Percentiles rank a stretch among this genome's conserved stretches.
Conservation (phyloP, 2,888 invertebrate genomes). For the Elegia similella region DNA sequence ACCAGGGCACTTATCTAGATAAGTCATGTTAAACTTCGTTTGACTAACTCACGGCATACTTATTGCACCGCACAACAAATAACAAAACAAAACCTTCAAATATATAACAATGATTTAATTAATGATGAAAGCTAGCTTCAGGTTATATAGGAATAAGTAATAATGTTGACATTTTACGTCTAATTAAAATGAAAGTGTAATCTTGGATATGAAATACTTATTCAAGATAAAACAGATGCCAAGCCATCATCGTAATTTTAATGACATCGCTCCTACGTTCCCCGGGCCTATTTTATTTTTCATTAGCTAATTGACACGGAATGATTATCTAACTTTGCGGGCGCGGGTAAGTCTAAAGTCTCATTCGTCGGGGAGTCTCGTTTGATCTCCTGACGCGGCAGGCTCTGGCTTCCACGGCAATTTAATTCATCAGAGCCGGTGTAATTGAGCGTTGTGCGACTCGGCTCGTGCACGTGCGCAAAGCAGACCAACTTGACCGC, state of each 20-base stretch:
- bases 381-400: conserved; percentile 64
- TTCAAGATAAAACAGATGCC: conserved; percentile 65
- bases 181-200: conserved; percentile 20
- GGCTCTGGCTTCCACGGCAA: conserved; percentile 53
- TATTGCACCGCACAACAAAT: too few species aligned
- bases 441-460: conserved; percentile 62
- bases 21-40: background rate
- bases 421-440: conserved; percentile 66
- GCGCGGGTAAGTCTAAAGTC: conserved; percentile 57
- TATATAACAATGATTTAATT: too few species aligned
- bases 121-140: too few species aligned
- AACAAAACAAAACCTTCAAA: background rate
- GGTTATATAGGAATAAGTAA: background rate
- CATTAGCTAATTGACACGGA: conserved; percentile 80
- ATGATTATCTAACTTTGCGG: conserved; percentile 70
- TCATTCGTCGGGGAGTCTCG: conserved; percentile 51
- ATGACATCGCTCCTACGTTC: conserved; percentile 60
- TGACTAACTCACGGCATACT: background rate
- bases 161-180: conserved; percentile 8
- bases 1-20: too few species aligned
- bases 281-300: conserved; percentile 72
- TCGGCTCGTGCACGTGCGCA: conserved; percentile 61
- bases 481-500: conserved; percentile 72
- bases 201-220: conserved; percentile 22
- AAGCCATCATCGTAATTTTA: conserved; percentile 70